Evolutionary conservation across 2,888 invertebrate genomes (phyloP).

Genomic region (Caenorhabditis sulstoni): DNA sequence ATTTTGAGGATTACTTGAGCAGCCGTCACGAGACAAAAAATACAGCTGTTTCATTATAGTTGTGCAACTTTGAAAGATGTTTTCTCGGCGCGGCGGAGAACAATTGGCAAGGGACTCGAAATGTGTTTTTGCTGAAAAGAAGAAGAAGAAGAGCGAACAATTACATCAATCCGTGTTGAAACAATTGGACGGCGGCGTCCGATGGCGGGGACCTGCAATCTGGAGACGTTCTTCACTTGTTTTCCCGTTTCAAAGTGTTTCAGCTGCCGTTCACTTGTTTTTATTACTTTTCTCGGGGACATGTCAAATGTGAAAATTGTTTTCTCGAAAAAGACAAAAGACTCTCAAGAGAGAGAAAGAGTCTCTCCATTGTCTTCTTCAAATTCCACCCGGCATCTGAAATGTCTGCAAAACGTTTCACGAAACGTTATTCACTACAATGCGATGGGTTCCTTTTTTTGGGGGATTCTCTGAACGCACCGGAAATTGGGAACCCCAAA

Average conservation of each 20-base stretch:
- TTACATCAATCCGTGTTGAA: constrained; percentile 38
- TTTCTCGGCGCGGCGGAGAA: constrained; percentile 39
- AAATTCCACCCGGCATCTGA: too few relatives aligned
- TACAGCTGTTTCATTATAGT: constrained; percentile 62
- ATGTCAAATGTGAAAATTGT: constrained; percentile 4
- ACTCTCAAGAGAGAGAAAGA: constrained; percentile 12
- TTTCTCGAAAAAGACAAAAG: neutral
- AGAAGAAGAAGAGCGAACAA: constrained; percentile 48
- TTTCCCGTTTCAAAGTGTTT: constrained; percentile 5
- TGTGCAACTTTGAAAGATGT: constrained; percentile 56
- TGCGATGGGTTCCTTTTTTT: too few relatives aligned
- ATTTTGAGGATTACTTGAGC: constrained; percentile 41
- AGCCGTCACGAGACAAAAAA: constrained; percentile 23
- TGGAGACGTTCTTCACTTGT: neutral
- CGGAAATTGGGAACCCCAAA: too few relatives aligned
- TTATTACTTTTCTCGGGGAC: constrained; percentile 1
- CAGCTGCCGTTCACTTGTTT: neutral
- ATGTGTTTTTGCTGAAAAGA: constrained; percentile 50
- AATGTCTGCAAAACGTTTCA: neutral
- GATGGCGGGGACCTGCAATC: too few relatives aligned
- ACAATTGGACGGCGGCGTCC: neutral
- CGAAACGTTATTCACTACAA: constrained; percentile 12
- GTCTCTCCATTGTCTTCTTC: neutral
- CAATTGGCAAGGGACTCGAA: constrained; percentile 57
- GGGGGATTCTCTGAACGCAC: too few relatives aligned